phyloP scores from a whole-genome alignment of 2,113 vertebrate species.

The Phoenicopterus ruber region DNA sequence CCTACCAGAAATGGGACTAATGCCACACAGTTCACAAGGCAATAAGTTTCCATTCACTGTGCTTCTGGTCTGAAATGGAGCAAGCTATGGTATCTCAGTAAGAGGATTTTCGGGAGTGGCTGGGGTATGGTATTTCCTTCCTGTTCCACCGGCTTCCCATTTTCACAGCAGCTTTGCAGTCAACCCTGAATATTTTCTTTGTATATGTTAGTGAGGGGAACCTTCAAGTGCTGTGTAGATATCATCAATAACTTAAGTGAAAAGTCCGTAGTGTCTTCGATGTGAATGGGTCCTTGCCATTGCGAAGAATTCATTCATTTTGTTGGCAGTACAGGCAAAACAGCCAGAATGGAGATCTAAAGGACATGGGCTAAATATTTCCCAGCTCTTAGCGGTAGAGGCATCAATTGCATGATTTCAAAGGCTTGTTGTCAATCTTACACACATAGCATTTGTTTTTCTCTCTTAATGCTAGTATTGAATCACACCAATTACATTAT shows the following conservation, averaged over 20 bases:
- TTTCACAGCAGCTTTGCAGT: neutral
- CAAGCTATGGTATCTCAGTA: neutral
- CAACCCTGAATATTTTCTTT: neutral
- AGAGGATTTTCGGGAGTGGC: neutral
- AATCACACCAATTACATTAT: conserved; percentile 57
- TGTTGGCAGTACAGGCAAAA: neutral
- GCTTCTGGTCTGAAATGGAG: neutral
- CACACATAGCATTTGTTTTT: conserved; percentile 31
- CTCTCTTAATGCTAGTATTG: conserved; percentile 55
- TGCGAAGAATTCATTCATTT: neutral
- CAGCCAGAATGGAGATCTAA: neutral
- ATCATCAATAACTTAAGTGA: neutral
- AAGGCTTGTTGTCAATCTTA: conserved; percentile 35
- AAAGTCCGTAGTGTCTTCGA: neutral
- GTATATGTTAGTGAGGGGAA: neutral
- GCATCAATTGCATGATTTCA: conserved; percentile 24
- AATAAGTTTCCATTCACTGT: neutral
- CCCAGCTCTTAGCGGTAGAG: neutral
- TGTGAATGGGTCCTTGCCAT: neutral
- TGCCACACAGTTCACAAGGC: neutral
- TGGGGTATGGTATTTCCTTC: neutral
- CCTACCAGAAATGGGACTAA: neutral
- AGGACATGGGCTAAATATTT: neutral
- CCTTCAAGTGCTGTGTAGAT: neutral
- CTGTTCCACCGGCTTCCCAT: neutral